Base-by-base conservation (phyloP, 2,113 vertebrate species). In the Tetrax tetrax region DNA sequence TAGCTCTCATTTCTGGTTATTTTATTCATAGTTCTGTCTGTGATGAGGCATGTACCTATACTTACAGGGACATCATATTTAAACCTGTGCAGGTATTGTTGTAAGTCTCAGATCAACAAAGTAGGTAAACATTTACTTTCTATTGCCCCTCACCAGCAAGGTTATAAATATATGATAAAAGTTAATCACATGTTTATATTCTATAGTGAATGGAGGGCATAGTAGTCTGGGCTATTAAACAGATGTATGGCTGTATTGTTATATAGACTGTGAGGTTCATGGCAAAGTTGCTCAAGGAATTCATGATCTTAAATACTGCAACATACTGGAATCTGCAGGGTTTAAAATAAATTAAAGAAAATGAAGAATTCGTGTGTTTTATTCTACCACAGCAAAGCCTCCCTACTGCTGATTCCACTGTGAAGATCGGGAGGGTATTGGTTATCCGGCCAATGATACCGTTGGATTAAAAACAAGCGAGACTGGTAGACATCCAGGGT, bases 381-480 rank as follows among this genome's bases (percentile, higher is more conserved):
- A 89, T 91, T 68, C 79, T 20, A 41, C 20, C 38, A 72, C 64
- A 96, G 53, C 69, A 89, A 90, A 87, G 57, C 48, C 38, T 92
- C 47, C 72, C 93, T 48, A 14, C 43, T 77, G 86, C 35, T 51
- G 64, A 57, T 74, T 94, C 78, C 63, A 53, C 94, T 96, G 91
- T 70, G 93, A 83, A 90, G 85, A 81, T 90, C 3, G 18, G 76
- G 82, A 95, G 76, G 76, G 78, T 95, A 90, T 97, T 97, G 95
- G 96, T 95, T 95, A 94, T 97, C 96, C 96, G 92, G 85, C 91
- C 85, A 96, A n/a, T 94, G 93, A 96, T 95, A 95, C 86, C 1
- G 7, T 81, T 88, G 96, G 97, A 97, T 98, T 98, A 97, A 96
- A 98, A 97, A 65, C 89, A 94, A 97, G 96, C 93, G 92, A 97